Percentiles rank a stretch among this genome's conserved stretches.
Conservation (phyloP, 2,888 invertebrate genomes). For the Abrostola triplasia region DNA sequence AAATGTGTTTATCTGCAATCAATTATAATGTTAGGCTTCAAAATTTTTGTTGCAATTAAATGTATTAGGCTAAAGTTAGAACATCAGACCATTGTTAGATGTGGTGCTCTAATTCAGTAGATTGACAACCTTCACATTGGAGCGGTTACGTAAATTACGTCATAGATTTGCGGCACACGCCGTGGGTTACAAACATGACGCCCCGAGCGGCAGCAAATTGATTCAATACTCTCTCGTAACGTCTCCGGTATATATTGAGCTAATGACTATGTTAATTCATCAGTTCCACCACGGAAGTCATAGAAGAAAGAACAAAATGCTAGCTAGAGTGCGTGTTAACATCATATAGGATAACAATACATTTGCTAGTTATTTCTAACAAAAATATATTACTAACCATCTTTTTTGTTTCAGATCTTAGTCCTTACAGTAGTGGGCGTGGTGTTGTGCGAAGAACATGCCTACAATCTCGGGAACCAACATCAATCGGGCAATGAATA, state of each 20-base stretch:
- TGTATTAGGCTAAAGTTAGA: too few species aligned
- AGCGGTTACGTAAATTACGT: constrained; percentile 84
- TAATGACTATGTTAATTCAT: constrained; percentile 85
- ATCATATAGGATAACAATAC: constrained; percentile 33
- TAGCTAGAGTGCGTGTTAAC: constrained; percentile 78
- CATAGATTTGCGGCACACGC: constrained; percentile 74
- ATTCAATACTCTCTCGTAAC: constrained; percentile 87
- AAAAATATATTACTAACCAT: constrained; percentile 9
- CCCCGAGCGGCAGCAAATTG: constrained; percentile 80
- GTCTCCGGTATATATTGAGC: constrained; percentile 87
- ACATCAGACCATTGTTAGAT: constrained; percentile 59
- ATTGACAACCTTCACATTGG: constrained; percentile 84
- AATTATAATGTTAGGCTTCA: too few species aligned
- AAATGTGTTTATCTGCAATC: too few species aligned
- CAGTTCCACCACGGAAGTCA: constrained; percentile 86
- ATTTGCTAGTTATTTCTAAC: constrained; percentile 29
- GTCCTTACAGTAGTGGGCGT: constrained; percentile 67
- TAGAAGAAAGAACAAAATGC: constrained; percentile 84
- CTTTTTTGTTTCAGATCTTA: constrained; percentile 70
- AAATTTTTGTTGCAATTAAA: too few species aligned
- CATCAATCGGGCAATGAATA: constrained; percentile 71
- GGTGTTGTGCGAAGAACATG: constrained; percentile 69
- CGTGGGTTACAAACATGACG: constrained; percentile 79
- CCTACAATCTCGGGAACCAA: constrained; percentile 68
- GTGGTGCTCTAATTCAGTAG: constrained; percentile 66